A percentile compares a stretch with the other conserved stretches of the same genome.
Conservation (phyloP, 2,888 invertebrate genomes). For the Mythimna impura region DNA sequence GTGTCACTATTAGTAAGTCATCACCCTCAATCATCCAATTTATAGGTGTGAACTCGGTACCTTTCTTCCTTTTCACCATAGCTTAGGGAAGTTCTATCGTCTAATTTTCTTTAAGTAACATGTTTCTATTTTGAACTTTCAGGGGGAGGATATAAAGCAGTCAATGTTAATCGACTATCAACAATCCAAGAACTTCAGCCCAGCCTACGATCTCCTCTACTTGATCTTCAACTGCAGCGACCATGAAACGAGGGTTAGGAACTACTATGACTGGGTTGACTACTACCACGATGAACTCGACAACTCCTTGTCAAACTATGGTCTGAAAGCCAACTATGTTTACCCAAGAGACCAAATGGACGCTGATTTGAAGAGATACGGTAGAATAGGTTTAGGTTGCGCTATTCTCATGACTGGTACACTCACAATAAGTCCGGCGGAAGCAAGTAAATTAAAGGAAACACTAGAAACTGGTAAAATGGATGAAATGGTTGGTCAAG, state of each 20-base stretch:
- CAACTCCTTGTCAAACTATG: constrained; percentile 59
- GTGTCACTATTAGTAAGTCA: not conserved
- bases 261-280: constrained; percentile 70
- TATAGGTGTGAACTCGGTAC: too few relatives aligned
- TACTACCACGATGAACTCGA: constrained; percentile 67
- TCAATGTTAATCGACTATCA: constrained; percentile 76
- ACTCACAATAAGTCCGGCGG: constrained; percentile 59
- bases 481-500: not conserved
- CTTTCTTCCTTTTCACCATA: too few relatives aligned
- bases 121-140: constrained; percentile 45
- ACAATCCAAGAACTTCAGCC: constrained; percentile 64
- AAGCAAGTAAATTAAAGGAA: constrained; percentile 59
- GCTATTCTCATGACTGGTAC: constrained; percentile 56
- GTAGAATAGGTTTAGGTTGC: constrained; percentile 58
- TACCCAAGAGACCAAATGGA: constrained; percentile 68
- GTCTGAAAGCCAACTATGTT: constrained; percentile 60
- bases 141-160: constrained; percentile 65
- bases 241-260: constrained; percentile 63
- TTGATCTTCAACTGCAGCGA: constrained; percentile 73
- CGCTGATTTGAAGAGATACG: constrained; percentile 67
- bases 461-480: constrained; percentile 2
- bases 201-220: constrained; percentile 70
- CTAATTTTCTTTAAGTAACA: not conserved
- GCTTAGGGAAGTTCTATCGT: too few relatives aligned
- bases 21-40: constrained; percentile 19